Base-by-base conservation (phyloP, 2,888 invertebrate species). In the Mythimna albipuncta region DNA sequence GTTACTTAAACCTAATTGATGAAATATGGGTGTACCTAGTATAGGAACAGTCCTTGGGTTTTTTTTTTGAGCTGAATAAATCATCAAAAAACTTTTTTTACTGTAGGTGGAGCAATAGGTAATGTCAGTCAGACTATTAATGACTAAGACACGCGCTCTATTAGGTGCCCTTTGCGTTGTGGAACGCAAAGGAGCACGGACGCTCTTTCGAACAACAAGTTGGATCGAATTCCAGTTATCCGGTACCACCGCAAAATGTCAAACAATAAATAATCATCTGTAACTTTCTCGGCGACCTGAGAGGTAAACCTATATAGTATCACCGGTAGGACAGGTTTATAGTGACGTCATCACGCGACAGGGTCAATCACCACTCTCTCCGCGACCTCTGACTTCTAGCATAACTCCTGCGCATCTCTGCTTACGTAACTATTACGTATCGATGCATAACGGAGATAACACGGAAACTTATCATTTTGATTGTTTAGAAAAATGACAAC, bases 311-410 rank as follows among this genome's bases (percentile, higher is more conserved):
- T 73, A 75, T 72, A 75, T 50, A 52, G 21, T 74, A 72, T 75
- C 72, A 65, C 71, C 62, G 41, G 75, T 47, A 64, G 64, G 50
- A 72, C 79, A 16, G 72, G 83, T 84, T 88, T 87, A 77, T 82
- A 78, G 68, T 88, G 89, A 87, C 89, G 88, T 87, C 85, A 86
- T 64, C 71, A 64, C 67, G 66, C 68, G 78, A 87, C 85, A 87
- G 86, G 87, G 85, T 88, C 87, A 88, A 83, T 84, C 87, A 75
- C 84, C 83, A 88, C 93, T 93, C 91, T 94, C 94, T 91, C 93
- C 83, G 57, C 84, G 90, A 93, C 91, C 93, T 92, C 86, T 91
- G 90, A 89, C 91, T 85, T 85, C 77, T 72, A 73, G 81, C 84
- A 80, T 77, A 86, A 84, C 81, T 86, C 79, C 82, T 81, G 81